Evolutionary conservation across 2,888 invertebrate genomes (phyloP).

Genomic region (Melangyna quadrimaculata): DNA sequence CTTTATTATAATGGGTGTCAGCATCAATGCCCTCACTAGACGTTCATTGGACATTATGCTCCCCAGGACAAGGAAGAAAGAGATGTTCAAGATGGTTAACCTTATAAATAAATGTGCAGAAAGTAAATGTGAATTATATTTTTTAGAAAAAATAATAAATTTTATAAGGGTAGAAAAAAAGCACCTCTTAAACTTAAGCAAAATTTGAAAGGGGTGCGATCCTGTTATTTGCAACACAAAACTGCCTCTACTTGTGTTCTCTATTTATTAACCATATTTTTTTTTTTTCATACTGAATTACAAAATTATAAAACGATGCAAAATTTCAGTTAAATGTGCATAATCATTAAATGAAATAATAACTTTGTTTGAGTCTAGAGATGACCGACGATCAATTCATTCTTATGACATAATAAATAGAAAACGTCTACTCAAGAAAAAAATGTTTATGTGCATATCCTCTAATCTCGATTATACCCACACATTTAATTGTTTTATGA

Average conservation of each 20-base stretch:
- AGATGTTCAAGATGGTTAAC: background rate
- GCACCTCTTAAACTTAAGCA: background rate
- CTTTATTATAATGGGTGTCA: constrained; percentile 84
- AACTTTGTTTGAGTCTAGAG: background rate
- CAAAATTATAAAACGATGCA: background rate
- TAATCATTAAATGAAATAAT: background rate
- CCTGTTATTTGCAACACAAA: background rate
- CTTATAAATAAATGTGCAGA: background rate
- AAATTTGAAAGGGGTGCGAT: background rate
- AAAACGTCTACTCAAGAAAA: too few relatives aligned
- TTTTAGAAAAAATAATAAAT: constrained; percentile 1
- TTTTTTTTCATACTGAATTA: background rate
- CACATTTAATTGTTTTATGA: too few relatives aligned
- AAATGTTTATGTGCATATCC: too few relatives aligned
- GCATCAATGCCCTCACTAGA: constrained; percentile 93
- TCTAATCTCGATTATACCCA: too few relatives aligned
- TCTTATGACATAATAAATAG: background rate
- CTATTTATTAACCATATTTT: background rate
- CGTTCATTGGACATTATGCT: constrained; percentile 93
- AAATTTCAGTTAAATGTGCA: background rate
- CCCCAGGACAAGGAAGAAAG: constrained; percentile 91
- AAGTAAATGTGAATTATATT: constrained; percentile 59
- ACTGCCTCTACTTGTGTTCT: background rate
- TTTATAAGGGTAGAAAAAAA: background rate
- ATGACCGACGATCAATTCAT: background rate